Percentiles rank a stretch among this genome's conserved stretches.
These are phyloP conservation scores for Lasius fuliginosus DNA, from an alignment of 2,888 invertebrate genomes.

Conservation along the genomic window DNA sequence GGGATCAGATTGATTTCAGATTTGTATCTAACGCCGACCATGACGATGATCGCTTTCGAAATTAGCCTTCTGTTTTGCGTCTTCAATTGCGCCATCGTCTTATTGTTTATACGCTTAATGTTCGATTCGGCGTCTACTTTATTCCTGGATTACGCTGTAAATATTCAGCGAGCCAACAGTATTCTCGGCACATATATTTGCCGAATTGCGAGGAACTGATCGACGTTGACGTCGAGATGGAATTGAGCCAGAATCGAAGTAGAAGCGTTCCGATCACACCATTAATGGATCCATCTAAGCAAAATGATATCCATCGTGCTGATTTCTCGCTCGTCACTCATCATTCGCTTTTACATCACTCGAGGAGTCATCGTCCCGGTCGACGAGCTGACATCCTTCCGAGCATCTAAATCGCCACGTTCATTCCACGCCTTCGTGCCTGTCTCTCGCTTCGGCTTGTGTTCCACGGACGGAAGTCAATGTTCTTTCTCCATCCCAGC, in stretches of 20 bases:
- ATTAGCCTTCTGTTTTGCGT: not conserved
- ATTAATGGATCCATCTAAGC: not conserved
- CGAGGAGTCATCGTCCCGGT: slow-evolving; percentile 41
- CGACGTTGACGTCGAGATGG: not conserved
- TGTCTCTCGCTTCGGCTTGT: slow-evolving; percentile 65
- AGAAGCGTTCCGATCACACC: not conserved
- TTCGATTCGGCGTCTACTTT: slow-evolving; percentile 6
- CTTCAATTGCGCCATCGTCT: slow-evolving; percentile 10
- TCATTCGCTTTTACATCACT: slow-evolving; percentile 28
- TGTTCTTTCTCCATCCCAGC: slow-evolving; percentile 26
- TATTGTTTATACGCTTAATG: slow-evolving; percentile 25
- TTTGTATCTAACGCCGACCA: slow-evolving; percentile 42
- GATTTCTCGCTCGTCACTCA: slow-evolving; percentile 32
- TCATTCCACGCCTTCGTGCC: slow-evolving; percentile 50
- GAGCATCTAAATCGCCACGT: slow-evolving; percentile 32
- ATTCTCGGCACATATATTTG: not conserved
- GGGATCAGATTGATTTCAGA: slow-evolving; percentile 16
- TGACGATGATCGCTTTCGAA: slow-evolving; percentile 42
- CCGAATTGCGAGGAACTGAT: slow-evolving; percentile 15
- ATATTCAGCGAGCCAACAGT: not conserved
- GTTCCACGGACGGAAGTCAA: slow-evolving; percentile 57
- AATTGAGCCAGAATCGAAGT: not conserved
- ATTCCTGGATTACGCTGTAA: not conserved
- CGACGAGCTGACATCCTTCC: slow-evolving; percentile 17
- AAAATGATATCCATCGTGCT: slow-evolving; percentile 9